These are phyloP conservation scores for Cerastoderma edule DNA, from an alignment of 2,888 invertebrate genomes.

Conservation along the genomic window DNA sequence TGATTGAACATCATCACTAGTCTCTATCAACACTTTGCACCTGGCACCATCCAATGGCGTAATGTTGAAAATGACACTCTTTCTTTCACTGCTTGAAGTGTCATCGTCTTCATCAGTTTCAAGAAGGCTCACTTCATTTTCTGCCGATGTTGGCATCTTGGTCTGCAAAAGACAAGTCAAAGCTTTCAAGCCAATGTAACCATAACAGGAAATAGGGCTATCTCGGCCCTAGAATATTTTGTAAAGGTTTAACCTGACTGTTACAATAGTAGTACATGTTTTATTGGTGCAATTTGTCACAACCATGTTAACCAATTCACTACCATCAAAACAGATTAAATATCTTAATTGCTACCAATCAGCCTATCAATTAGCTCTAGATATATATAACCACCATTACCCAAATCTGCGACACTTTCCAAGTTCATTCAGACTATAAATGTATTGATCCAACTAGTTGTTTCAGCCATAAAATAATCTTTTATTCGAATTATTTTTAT, in stretches of 20 bases:
- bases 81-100: neutral
- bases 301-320: constrained; percentile 9
- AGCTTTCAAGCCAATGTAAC: too few relatives aligned
- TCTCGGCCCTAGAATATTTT: neutral
- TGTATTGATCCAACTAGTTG: too few relatives aligned
- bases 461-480: too few relatives aligned
- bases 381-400: too few relatives aligned
- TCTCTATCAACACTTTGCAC: constrained; percentile 27
- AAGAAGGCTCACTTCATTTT: neutral
- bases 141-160: constrained; percentile 12
- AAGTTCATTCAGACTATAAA: too few relatives aligned
- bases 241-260: neutral
- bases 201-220: too few relatives aligned
- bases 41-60: constrained; percentile 37
- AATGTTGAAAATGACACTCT: constrained; percentile 19
- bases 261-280: neutral
- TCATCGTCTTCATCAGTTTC: neutral
- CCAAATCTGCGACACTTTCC: too few relatives aligned
- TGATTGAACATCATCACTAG: neutral
- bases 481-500: too few relatives aligned
- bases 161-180: too few relatives aligned
- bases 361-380: too few relatives aligned
- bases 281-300: neutral
- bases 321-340: too few relatives aligned
- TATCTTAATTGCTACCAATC: too few relatives aligned